Base-by-base conservation (phyloP, 2,797 vertebrate genomes). In the Pelobates cultripes region DNA sequence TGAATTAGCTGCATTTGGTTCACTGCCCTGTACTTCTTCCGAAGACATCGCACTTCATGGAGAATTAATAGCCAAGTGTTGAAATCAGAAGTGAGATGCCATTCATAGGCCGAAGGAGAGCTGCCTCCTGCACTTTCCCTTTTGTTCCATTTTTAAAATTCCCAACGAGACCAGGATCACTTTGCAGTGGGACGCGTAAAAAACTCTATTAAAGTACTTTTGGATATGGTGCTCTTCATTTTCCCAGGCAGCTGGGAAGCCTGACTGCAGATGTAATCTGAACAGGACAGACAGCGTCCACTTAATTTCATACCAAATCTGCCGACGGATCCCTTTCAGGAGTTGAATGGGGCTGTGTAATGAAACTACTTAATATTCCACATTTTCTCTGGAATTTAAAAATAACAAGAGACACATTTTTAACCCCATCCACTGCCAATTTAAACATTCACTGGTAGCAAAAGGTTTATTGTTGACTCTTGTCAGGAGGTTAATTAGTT, bases 31-130 rank as follows among this genome's bases (percentile, higher is more conserved):
- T 68, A 63, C 70, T 78, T 60, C 55, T 51, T 41, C 70, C 72
- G 63, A 82, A 70, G 81, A 82, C 75, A 82, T 83, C 66, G 70
- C 76, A 78, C 81, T 79, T 79, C 67, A 79, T 83, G 67, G 81
- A 79, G 81, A 83, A 79, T 83, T 83, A 83, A 83, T 83, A 76
- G 81, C 55, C 66, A 83, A 83, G 81, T 83, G 81, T 83, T 83
- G 81, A 83, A 83, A 83, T 79, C 64, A 83, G 78, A 83, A 53
- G 66, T 79, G 66, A 73, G 72, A 70, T 83, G 71, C 76, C 77
- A 83, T 79, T 79, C 76, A 79, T 28, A 66, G 76, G 55, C 75
- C 55, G 72, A 70, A 53, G 17, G 63, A 73, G 70, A 69, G 41
- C 81, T 70, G 76, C 77, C 81, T 78, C 81, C 71, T 79, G 71